These are phyloP conservation scores for Denticeps clupeoides DNA, from an alignment of 2,797 vertebrate genomes.

Conservation along the genomic window DNA sequence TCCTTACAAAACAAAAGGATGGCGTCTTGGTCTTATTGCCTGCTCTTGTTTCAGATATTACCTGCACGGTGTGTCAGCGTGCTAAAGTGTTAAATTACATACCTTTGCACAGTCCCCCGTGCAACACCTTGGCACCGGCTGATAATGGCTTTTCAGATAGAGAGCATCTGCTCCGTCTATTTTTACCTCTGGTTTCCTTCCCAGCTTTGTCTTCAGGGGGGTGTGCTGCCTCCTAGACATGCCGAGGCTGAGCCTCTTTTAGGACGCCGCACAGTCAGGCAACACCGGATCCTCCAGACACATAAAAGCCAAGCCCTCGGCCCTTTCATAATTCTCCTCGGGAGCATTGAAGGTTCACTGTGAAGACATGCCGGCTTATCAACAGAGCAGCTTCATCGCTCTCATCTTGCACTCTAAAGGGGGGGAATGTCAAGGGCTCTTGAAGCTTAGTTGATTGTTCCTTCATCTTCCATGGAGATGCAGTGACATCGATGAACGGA, in stretches of 20 bases:
- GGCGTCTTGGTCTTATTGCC: no score
- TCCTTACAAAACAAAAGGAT: no score
- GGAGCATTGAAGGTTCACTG: constrained; percentile 3
- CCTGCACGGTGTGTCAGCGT: constrained; percentile 13
- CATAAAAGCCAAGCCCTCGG: constrained; percentile 5
- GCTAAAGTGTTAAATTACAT: constrained; percentile 21
- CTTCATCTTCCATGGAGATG: constrained; percentile 2
- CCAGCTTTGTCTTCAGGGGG: constrained; percentile 19
- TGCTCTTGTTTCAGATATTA: no score
- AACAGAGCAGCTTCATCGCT: constrained; percentile 7
- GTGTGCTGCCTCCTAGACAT: constrained; percentile 14
- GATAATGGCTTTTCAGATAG: constrained; percentile 36
- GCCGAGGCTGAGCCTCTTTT: constrained; percentile 2
- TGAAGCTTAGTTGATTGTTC: constrained; percentile 10
- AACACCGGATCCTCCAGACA: neutral
- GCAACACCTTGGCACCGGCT: constrained; percentile 25
- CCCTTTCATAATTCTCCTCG: constrained; percentile 2
- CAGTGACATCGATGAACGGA: constrained; percentile 3
- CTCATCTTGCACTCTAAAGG: constrained; percentile 9
- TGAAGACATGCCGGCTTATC: constrained; percentile 12
- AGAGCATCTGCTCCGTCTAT: constrained; percentile 32
- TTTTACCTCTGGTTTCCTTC: constrained; percentile 27
- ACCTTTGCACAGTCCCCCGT: constrained; percentile 21
- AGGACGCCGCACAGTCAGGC: constrained; percentile 4
- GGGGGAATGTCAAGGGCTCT: neutral